Evolutionary conservation across 2,888 invertebrate species (phyloP).

Genomic region (Mesorhabditis belari): DNA sequence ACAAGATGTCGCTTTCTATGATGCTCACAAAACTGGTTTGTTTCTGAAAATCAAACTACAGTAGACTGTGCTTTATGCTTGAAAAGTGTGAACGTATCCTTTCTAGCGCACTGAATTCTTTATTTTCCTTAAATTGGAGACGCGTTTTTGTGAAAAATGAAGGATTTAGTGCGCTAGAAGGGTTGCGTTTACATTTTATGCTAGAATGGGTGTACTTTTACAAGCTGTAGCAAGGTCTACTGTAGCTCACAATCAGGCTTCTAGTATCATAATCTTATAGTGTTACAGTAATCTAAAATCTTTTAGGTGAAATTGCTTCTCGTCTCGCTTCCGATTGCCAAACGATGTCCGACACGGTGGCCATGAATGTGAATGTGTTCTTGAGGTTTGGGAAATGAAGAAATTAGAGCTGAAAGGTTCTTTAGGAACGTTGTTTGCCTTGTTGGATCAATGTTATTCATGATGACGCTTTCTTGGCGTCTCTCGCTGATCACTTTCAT

Average conservation of each 20-base stretch:
- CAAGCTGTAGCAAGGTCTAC: too few species aligned
- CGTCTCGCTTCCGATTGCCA: constrained; percentile 56
- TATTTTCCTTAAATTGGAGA: not conserved
- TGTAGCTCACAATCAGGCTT: not conserved
- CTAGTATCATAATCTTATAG: not conserved
- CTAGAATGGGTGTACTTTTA: too few species aligned
- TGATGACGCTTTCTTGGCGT: constrained; percentile 56
- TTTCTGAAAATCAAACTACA: too few species aligned
- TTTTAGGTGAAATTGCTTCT: constrained; percentile 54
- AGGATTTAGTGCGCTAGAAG: too few species aligned
- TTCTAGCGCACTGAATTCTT: not conserved
- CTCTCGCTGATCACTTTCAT: constrained; percentile 55
- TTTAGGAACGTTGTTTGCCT: constrained; percentile 53
- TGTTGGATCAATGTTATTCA: constrained; percentile 55
- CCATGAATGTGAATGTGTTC: constrained; percentile 55
- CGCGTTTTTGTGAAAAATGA: too few species aligned
- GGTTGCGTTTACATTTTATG: too few species aligned
- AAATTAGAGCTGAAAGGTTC: not conserved
- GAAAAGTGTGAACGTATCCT: not conserved
- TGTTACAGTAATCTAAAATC: not conserved
- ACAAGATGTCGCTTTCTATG: constrained; percentile 56
- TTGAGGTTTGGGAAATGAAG: constrained; percentile 26
- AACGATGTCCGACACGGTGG: constrained; percentile 55
- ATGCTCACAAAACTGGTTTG: constrained; percentile 58
- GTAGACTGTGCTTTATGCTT: too few species aligned